These are phyloP conservation scores for Clitarchus hookeri DNA, from an alignment of 2,888 invertebrate species.

Conservation along the genomic window DNA sequence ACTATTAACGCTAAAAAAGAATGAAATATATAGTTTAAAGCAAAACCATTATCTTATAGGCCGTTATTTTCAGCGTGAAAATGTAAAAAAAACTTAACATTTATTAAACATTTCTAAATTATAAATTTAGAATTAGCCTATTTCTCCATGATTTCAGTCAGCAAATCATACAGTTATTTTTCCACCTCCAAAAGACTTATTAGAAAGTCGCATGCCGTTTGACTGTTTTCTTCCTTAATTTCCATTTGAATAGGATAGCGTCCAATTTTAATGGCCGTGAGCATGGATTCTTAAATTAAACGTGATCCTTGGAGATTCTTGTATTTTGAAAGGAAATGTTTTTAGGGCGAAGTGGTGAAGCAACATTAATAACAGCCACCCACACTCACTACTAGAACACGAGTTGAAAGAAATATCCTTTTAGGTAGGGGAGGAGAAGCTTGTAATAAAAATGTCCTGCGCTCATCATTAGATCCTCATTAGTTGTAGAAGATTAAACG, in stretches of 20 bases:
- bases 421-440: background rate
- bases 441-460: background rate
- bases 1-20: too few relatives aligned
- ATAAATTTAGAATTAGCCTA: too few relatives aligned
- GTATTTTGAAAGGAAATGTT: background rate
- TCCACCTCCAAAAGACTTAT: background rate
- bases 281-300: background rate
- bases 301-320: background rate
- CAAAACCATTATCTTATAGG: too few relatives aligned
- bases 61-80: too few relatives aligned
- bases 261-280: background rate
- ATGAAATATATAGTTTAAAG: too few relatives aligned
- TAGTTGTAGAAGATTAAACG: background rate
- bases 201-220: background rate
- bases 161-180: too few relatives aligned
- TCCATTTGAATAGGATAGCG: background rate
- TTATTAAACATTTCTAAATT: too few relatives aligned
- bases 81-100: too few relatives aligned
- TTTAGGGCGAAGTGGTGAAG: background rate
- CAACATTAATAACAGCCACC: background rate
- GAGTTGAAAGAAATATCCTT: background rate
- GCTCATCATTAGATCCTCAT: conserved; percentile 2
- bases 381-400: background rate
- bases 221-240: background rate
- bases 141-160: too few relatives aligned